Conservation (phyloP, 2,888 invertebrate species). For the Ypsolopha sequella region DNA sequence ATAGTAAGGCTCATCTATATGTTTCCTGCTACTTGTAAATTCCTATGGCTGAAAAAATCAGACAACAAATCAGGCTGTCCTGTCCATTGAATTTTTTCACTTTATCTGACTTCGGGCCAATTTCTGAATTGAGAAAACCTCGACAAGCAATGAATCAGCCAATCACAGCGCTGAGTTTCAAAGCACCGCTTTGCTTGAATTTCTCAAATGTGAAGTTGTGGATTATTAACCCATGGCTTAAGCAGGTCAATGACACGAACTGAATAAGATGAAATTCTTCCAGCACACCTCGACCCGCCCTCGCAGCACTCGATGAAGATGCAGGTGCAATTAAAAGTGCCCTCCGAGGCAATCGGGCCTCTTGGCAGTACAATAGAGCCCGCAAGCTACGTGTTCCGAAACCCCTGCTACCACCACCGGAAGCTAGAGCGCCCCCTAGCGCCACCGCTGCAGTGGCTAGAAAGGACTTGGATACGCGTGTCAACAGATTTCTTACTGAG, state of each 20-base stretch:
- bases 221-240: background rate
- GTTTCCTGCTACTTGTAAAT: no score
- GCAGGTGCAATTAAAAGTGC: slow-evolving; percentile 24
- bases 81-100: no score
- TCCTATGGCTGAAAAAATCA: no score
- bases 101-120: no score
- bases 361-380: slow-evolving; percentile 56
- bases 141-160: no score
- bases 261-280: slow-evolving; percentile 8
- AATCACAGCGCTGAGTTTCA: no score
- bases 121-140: no score
- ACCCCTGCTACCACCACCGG: slow-evolving; percentile 32
- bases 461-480: slow-evolving; percentile 46
- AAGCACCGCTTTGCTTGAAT: no score
- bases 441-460: slow-evolving; percentile 39
- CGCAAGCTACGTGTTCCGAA: slow-evolving; percentile 41
- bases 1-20: slow-evolving; percentile 33
- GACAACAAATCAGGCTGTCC: no score
- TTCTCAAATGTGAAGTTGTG: no score
- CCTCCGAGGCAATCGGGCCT: slow-evolving; percentile 37
- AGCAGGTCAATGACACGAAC: background rate
- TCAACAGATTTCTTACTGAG: slow-evolving; percentile 28
- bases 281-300: slow-evolving; percentile 40
- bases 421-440: slow-evolving; percentile 38
- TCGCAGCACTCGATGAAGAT: slow-evolving; percentile 36